Base-by-base conservation (phyloP, 2,888 invertebrate species). In the Drosophila algonquin region DNA sequence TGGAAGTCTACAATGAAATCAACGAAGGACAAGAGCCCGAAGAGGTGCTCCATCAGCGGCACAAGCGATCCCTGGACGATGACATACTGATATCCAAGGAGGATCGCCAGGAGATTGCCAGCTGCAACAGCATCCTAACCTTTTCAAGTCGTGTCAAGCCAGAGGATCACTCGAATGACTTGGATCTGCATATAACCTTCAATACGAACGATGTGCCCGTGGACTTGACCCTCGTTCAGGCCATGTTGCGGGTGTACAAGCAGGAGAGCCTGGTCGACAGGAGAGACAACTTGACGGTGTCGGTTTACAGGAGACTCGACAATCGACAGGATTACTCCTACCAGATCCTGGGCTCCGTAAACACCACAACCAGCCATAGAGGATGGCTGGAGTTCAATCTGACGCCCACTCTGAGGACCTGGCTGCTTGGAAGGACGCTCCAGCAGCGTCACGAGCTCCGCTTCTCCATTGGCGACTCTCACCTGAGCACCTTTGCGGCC, bases 101-200 rank as follows among this genome's bases (percentile, higher is more conserved):
- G 80, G 97, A 97, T 92, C 95, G 96, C 81, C 94, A 94, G 80
- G 96, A 96, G 71, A 96, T 98, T 80, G 96, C 97, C 87, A 95
- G 96, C 89, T 97, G 98, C 91, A 98, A 98, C 93, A 95, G 97
- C 87, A 98, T 98, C 87, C 96, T 98, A 94, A 98, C 97, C 84
- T 98, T 98, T 93, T 95, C 96, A 79, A 97, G 97, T 65, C 84
- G 84, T 14, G 16, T 14, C 0, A 61, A 50, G 14, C n/a, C 47
- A 0, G 10, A 60, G 3, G 9, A 62, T 9, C 1, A 9, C 1
- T 9, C 3, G 10, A 58, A 56, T 10, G 70, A 74, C 1, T 30
- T 35, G 47, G 75, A 80, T 47, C 24, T 79, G 16, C 48, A 76
- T 9, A 94, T 98, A 60, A 97, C 96, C 95, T 98, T 98, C 92